These are phyloP conservation scores for Oscheius onirici DNA, from an alignment of 2,888 invertebrate species.

Conservation along the genomic window DNA sequence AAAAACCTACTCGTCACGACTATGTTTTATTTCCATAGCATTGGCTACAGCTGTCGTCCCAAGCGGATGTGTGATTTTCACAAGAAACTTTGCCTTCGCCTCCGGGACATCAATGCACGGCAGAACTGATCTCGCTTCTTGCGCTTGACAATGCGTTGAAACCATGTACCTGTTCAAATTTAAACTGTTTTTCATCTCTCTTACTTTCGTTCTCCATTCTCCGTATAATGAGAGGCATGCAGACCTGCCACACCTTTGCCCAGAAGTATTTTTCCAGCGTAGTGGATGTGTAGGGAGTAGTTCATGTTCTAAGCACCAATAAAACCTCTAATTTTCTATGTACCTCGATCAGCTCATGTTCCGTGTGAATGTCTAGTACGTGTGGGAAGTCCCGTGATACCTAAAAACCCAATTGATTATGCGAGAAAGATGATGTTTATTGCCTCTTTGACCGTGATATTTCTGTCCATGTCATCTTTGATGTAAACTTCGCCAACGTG, in stretches of 20 bases:
- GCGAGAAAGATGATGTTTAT: background rate
- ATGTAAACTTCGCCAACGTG: conserved; percentile 45
- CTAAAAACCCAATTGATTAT: background rate
- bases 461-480: conserved; percentile 40
- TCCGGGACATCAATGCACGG: conserved; percentile 91
- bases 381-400: conserved; percentile 13
- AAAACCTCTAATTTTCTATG: background rate
- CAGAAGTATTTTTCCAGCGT: conserved; percentile 8
- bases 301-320: conserved; percentile 28
- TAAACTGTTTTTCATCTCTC: background rate
- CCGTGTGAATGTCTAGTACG: conserved; percentile 27
- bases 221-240: conserved; percentile 2
- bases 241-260: conserved; percentile 1
- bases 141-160: conserved; percentile 91
- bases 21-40: conserved; percentile 77
- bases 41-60: conserved; percentile 83
- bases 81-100: conserved; percentile 86
- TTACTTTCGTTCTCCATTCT: conserved; percentile 16
- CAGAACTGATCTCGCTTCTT: conserved; percentile 89
- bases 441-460: conserved; percentile 43
- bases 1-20: conserved; percentile 41
- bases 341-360: conserved; percentile 22
- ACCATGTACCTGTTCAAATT: conserved; percentile 44
- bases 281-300: conserved; percentile 29
- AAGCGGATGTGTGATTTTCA: conserved; percentile 77